Percentiles rank a stretch among this genome's conserved stretches.
phyloP scores from a whole-genome alignment of 1,140 invertebrate species.

The Aphis craccivora region DNA sequence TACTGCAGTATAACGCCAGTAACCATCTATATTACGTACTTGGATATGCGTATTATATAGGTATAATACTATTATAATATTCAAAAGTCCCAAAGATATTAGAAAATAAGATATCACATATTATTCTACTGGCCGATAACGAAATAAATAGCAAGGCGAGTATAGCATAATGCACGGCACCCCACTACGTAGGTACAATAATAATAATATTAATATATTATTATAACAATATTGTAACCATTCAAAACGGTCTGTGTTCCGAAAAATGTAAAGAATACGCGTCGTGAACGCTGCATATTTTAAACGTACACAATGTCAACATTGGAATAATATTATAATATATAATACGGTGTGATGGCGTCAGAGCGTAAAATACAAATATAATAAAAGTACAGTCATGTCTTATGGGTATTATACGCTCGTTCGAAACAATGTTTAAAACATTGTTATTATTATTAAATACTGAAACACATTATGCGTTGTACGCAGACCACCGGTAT shows the following conservation, averaged over 20 bases:
- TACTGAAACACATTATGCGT: not conserved
- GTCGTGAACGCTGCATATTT: not conserved
- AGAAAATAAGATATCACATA: not conserved
- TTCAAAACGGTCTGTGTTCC: conserved; percentile 3
- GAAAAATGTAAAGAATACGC: not conserved
- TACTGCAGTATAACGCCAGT: no score
- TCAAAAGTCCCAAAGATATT: not conserved
- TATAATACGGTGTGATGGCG: not conserved
- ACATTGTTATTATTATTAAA: not conserved
- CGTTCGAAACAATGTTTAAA: not conserved
- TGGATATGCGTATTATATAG: not conserved
- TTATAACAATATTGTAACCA: not conserved
- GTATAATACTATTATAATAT: not conserved
- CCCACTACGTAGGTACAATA: not conserved
- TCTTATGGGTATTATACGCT: not conserved
- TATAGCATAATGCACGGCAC: not conserved
- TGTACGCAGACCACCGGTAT: not conserved
- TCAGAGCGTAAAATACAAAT: not conserved
- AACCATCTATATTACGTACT: not conserved
- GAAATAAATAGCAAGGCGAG: not conserved
- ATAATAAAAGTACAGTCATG: not conserved
- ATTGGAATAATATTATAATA: not conserved
- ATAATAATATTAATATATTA: not conserved
- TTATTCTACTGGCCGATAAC: not conserved
- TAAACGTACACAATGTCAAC: conserved; percentile 27